Conservation (phyloP, 2,113 vertebrate species). For the Percina caprodes region DNA sequence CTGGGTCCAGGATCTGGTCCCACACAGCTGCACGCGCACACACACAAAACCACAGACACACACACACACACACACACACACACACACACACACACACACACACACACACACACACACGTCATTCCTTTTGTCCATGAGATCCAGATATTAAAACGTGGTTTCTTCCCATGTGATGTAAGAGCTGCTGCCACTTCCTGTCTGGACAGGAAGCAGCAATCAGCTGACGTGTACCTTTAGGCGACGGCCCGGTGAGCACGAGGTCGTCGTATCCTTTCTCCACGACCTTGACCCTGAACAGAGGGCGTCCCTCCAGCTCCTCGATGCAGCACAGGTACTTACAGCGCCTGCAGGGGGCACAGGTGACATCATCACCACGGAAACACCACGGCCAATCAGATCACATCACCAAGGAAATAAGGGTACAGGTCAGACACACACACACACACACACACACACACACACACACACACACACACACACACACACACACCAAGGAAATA, state of each 20-base stretch:
- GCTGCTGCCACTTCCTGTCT: not conserved
- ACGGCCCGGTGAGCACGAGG: conserved; percentile 86
- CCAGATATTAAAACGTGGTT: too few relatives aligned
- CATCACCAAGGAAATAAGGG: too few relatives aligned
- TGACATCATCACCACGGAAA: not conserved
- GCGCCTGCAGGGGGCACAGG: conserved; percentile 76
- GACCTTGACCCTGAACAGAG: conserved; percentile 90
- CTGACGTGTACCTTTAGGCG: conserved; percentile 89
- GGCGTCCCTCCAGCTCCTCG: conserved; percentile 87
- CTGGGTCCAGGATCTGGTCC: conserved; percentile 94
- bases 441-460: too few relatives aligned
- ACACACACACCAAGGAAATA: too few relatives aligned
- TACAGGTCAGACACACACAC: too few relatives aligned
- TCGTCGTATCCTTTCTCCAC: conserved; percentile 94
- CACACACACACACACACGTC: too few relatives aligned
- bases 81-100: not conserved
- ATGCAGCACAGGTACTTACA: conserved; percentile 95
- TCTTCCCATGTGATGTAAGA: too few relatives aligned
- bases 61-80: not conserved
- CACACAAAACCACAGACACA: not conserved
- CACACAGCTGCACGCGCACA: conserved; percentile 86
- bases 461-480: too few relatives aligned
- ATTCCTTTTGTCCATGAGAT: too few relatives aligned
- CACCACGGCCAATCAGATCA: too few relatives aligned
- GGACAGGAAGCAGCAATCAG: too few relatives aligned